Evolutionary conservation across 30 jellyfish, hydroid and myxozoan species (phyloP), one percentile per base, ranked within the genome.

Genomic region (Pelagia noctiluca): DNA sequence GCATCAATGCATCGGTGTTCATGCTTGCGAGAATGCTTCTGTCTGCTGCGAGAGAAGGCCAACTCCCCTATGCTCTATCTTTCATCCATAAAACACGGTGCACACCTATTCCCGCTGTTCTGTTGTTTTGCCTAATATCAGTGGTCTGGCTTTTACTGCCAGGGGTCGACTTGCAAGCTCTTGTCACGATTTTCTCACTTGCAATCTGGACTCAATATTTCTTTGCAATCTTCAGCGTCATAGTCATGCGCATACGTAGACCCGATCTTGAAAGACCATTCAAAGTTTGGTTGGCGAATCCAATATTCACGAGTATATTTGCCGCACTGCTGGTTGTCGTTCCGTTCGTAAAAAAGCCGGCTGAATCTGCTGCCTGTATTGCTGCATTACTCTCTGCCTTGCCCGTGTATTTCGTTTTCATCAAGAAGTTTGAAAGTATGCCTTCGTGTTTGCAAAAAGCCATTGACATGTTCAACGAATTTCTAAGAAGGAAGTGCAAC

Each of bases 241-340:
- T 82, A 0, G 72, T n/a, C n/a, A n/a, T n/a, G n/a, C n/a, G n/a
- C 30, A 25, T 64, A 10, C 65, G 66, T 7, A 37, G 38, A 65
- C 90, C 90, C 4, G 80, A 80, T 35, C 1, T 66, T 0, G 66
- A 76, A 3, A 63, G 90, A 32, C 92, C 92, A 13, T 47, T 82
- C 71, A 82, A 52, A 67, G 92, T 82, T 13, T 82, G 85, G 85
- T 50, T 82, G n/a, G 80, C 60, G 36, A 82, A 68, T 52, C 92
- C 92, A 0, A 71, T 82, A 22, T 67, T 82, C 30, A 68, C 64
- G 54, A 54, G 68, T 11, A 0, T 82, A 2, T 35, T 68, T 13
- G 80, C 85, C 0, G 53, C 69, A 35, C 50, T 7, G 0, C 80
- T 82, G 10, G 54, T 82, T 24, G 52, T 69, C 0, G 48, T 52